A percentile compares a stretch with the other conserved stretches of the same genome.
These are phyloP conservation scores for Callimorpha dominula DNA, from an alignment of 2,888 invertebrate genomes.

Conservation along the genomic window DNA sequence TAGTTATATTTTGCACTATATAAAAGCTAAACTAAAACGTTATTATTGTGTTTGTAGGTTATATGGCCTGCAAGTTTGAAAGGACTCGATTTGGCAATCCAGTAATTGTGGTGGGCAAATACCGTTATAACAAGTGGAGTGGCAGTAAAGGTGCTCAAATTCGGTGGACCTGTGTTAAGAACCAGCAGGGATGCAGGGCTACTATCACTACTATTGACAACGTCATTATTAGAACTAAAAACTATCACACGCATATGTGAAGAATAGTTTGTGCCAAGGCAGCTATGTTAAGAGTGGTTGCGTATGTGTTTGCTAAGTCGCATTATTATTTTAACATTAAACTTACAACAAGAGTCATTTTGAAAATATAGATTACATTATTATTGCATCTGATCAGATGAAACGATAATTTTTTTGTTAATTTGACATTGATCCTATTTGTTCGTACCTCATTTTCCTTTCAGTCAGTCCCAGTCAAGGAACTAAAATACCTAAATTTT, in stretches of 20 bases:
- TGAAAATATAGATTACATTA: no score
- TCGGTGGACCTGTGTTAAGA: slow-evolving; percentile 60
- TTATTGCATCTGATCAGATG: no score
- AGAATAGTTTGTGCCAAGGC: background rate
- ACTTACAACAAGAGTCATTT: no score
- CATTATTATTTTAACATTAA: background rate
- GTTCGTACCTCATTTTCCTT: no score
- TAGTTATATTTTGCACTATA: background rate
- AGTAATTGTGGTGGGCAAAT: slow-evolving; percentile 64
- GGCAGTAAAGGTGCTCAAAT: slow-evolving; percentile 49
- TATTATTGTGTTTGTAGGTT: slow-evolving; percentile 20
- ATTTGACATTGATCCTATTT: no score
- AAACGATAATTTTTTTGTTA: no score
- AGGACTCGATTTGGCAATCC: slow-evolving; percentile 73
- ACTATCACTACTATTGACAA: slow-evolving; percentile 59
- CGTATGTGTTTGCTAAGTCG: background rate
- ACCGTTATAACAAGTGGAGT: slow-evolving; percentile 57
- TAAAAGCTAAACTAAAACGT: background rate
- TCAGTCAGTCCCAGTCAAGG: no score
- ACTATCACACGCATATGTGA: slow-evolving; percentile 55
- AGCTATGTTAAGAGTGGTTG: background rate
- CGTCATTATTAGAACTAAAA: slow-evolving; percentile 50
- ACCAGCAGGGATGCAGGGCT: slow-evolving; percentile 57
- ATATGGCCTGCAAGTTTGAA: slow-evolving; percentile 49
- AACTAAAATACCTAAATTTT: no score